A percentile compares a stretch with the other conserved stretches of the same genome.
These are phyloP conservation scores for Gymnogyps californianus DNA, from an alignment of 2,113 vertebrate genomes.

Conservation along the genomic window DNA sequence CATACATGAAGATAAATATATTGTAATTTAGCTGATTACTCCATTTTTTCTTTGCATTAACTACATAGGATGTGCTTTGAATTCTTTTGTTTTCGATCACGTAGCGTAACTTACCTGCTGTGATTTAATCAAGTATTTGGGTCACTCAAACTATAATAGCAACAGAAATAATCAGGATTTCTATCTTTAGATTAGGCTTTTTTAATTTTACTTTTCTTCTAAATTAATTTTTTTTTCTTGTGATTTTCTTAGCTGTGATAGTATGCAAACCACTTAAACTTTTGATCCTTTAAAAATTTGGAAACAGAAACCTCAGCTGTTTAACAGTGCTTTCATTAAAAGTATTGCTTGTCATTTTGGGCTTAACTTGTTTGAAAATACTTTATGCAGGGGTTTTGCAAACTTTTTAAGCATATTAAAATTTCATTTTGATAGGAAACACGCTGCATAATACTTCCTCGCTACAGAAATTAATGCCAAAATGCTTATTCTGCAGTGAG, in stretches of 20 bases:
- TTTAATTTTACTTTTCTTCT: not conserved
- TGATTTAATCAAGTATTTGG: conserved; percentile 61
- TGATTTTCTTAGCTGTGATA: not conserved
- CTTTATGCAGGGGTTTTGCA: not conserved
- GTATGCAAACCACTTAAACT: not conserved
- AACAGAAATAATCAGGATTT: conserved; percentile 43
- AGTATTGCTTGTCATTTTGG: not conserved
- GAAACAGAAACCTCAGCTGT: conserved; percentile 17
- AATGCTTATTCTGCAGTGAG: not conserved
- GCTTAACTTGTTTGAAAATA: not conserved
- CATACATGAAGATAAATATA: conserved; percentile 45
- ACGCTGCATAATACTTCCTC: not conserved
- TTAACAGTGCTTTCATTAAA: not conserved
- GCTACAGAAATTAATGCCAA: not conserved
- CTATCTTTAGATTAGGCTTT: conserved; percentile 33
- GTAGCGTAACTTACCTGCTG: conserved; percentile 58
- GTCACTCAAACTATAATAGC: conserved; percentile 15
- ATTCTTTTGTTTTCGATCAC: conserved; percentile 49
- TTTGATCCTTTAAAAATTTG: conserved; percentile 14
- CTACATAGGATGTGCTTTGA: conserved; percentile 34
- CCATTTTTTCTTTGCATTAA: conserved; percentile 53
- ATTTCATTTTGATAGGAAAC: not conserved
- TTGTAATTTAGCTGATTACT: conserved; percentile 53
- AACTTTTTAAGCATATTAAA: not conserved
- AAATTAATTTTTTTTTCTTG: not conserved